Conservation (phyloP, 2,113 vertebrate genomes). For the Agelaius tricolor region DNA sequence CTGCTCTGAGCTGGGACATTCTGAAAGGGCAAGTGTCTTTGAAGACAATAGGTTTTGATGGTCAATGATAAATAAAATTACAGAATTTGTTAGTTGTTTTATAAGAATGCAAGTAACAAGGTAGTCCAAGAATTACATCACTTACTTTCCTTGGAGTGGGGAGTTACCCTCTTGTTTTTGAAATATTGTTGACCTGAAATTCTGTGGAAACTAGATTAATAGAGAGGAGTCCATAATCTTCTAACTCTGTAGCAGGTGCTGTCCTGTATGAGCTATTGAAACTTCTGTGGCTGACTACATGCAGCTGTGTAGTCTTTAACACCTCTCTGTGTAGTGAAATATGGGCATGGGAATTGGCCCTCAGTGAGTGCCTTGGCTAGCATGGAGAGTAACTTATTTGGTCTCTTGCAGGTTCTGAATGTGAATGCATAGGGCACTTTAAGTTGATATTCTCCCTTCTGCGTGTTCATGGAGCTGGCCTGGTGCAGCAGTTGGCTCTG, state of each 20-base stretch:
- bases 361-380: background rate
- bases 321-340: background rate
- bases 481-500: slow-evolving; percentile 94
- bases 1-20: background rate
- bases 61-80: background rate
- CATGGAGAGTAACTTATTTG: background rate
- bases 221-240: background rate
- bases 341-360: background rate
- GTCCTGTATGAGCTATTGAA: background rate
- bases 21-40: background rate
- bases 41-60: background rate
- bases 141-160: background rate
- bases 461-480: slow-evolving; percentile 94
- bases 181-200: background rate
- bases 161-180: background rate
- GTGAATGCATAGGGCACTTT: slow-evolving; percentile 96
- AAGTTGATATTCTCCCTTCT: slow-evolving; percentile 97
- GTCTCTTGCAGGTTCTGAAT: slow-evolving; percentile 86
- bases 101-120: background rate
- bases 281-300: background rate
- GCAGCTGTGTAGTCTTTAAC: background rate
- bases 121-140: background rate
- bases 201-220: background rate
- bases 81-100: background rate
- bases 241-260: background rate